Base-by-base conservation (phyloP, 2,888 invertebrate species). In the Pogonocherus hispidulus region DNA sequence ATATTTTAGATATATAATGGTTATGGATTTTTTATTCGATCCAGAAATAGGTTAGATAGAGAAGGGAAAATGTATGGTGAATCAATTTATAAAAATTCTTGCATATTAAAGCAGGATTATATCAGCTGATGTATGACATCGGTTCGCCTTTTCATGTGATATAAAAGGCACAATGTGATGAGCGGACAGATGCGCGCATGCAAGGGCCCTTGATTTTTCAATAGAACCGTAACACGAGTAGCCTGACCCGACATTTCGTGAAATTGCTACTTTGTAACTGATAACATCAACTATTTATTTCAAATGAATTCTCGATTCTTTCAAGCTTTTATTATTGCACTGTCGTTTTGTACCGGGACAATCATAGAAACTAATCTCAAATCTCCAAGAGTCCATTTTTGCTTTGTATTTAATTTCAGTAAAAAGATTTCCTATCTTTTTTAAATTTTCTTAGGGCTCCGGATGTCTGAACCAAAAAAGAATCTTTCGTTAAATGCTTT, bases 251-350 rank as follows among this genome's bases (percentile, higher is more conserved):
- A 76, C 80, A 79, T 79, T 80, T 80, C 76, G 72, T 76, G 77
- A 81, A 82, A 83, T 82, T 82, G 83, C 81, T 82, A 83, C 83
- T 82, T 79, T 82, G 79, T 79, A 77, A 76, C 72, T 71, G 83
- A 83, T 83, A 84, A 81, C 80, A 84, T 84, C 83, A 74, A 72
- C 78, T 78, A 82, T 82, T 84, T 82, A 82, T 82, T 81, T 80
- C 80, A 78, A 80, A 81, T 82, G 80, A 79, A 81, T 80, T 78
- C 73, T 68, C 71, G 71, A 76, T 75, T 77, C 76, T 69, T 76
- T 66, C 65, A 63, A 35, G 44, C 56, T 56, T 63, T 72, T 72
- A 72, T 70, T 69, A 63, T 66, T 66, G 51, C 19, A 59, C 68
- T 66, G 51, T 16, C 51, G 22, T 22, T 20, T 51, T 51, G 35